phyloP scores from a whole-genome alignment of 2,113 vertebrate species.

The Callaeas wilsoni region DNA sequence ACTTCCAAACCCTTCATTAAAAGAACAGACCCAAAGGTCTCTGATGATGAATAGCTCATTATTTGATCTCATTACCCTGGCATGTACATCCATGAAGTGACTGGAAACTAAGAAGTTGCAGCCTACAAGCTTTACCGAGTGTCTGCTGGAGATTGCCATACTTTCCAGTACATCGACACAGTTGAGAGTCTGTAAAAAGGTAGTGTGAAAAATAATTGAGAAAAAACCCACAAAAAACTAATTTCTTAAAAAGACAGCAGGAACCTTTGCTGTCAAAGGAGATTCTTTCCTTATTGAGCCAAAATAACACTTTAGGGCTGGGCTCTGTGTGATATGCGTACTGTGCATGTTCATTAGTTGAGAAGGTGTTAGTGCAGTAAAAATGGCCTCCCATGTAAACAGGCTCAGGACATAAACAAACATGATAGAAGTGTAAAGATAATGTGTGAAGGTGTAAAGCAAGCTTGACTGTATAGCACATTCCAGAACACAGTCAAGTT shows the following conservation, averaged over 20 bases:
- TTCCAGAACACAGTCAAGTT: neutral
- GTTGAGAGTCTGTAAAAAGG: neutral
- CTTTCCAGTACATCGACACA: neutral
- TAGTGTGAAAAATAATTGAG: neutral
- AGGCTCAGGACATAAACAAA: neutral
- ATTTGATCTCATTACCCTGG: slow-evolving; percentile 17
- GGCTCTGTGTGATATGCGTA: rapidly evolving
- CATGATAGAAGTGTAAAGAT: neutral
- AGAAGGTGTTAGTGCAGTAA: neutral
- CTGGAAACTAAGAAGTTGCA: neutral
- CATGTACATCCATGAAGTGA: neutral
- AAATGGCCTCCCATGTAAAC: neutral
- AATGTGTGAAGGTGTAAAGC: neutral
- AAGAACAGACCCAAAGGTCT: slow-evolving; percentile 17
- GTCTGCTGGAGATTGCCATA: neutral
- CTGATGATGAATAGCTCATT: slow-evolving; percentile 6
- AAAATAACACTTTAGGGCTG: neutral
- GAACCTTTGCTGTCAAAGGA: neutral
- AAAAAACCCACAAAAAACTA: neutral
- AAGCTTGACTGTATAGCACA: neutral
- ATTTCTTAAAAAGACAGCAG: neutral
- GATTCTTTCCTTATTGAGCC: neutral
- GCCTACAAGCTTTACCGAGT: neutral
- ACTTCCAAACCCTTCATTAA: slow-evolving; percentile 1
- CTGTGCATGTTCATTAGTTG: neutral